Evolutionary conservation across 2,113 vertebrate genomes (phyloP).

Genomic region (Oreochromis tanganicae): DNA sequence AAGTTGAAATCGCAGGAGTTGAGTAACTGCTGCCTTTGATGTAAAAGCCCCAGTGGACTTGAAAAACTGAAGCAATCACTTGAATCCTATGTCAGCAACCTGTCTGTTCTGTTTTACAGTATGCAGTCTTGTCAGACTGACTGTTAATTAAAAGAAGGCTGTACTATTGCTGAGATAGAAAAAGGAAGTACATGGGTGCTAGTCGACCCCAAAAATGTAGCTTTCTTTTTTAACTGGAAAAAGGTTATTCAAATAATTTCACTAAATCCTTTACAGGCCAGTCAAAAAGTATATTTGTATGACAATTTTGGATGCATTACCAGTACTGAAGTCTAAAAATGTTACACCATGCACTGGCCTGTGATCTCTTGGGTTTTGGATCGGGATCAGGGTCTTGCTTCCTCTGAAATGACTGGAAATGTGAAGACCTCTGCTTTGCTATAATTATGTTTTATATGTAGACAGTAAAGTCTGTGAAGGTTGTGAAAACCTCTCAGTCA

Average conservation of each 20-base stretch:
- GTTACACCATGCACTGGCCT: background rate
- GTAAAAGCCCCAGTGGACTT: background rate
- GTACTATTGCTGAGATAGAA: background rate
- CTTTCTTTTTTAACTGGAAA: background rate
- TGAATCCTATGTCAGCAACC: background rate
- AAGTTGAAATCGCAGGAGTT: background rate
- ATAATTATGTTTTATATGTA: background rate
- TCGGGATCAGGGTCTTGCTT: background rate
- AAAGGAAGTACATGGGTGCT: background rate
- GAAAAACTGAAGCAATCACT: background rate
- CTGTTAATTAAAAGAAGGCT: background rate
- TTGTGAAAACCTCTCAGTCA: background rate
- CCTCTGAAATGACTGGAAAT: background rate
- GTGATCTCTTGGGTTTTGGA: background rate
- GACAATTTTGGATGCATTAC: background rate
- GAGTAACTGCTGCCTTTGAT: background rate
- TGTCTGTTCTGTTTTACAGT: background rate
- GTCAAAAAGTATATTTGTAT: background rate
- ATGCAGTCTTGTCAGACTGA: background rate
- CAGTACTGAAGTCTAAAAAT: background rate
- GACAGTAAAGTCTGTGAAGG: background rate
- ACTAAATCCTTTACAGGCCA: background rate
- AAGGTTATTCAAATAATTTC: background rate
- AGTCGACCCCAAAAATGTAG: background rate
- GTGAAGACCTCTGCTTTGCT: background rate